Base-by-base conservation (phyloP, 1,140 invertebrate genomes). In the Phymastichus coffea region DNA sequence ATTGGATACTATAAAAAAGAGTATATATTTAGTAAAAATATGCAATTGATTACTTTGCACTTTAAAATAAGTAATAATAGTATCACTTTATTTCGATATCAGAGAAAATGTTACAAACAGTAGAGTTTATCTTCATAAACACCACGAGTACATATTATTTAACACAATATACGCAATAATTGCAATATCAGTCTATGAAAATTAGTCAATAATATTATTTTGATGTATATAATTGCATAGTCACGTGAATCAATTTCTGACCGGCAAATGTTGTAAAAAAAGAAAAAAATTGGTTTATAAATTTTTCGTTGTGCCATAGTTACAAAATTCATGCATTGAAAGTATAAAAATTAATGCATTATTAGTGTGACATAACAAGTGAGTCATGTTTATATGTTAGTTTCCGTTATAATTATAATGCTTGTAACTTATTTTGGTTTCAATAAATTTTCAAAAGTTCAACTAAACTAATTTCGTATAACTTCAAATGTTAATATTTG, bases 221-320 rank as follows among this genome's bases (percentile, higher is more conserved):
- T 60, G 8, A 12, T 61, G 59, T 61, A 55, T 41, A 61, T 51
- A 61, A 48, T 60, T 47, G 20, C 25, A 43, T 6, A 30, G 30
- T 49, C 28, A 43, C 10, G 43, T n/a, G n/a, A n/a, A 33, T 10
- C 38, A 25, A 22, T 46, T 63, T 55, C 19, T 37, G 4, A 46
- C 20, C n/a, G n/a, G 4, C 19, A 25, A 40, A 49, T 9, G 15
- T 38, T 40, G 52, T 44, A 47, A 55, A n/a, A n/a, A n/a, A n/a
- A n/a, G 40, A 40, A 51, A 15, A 37, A 53, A 61, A 28, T 15
- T 4, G 14, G 10, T 56, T 56, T 61, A 51, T 61, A 61, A 40
- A 68, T 66, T 61, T 48, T 56, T 17, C 25, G 17, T 54, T 35
- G 61, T 63, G 61, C 61, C 61, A 63, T 63, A 57, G 25, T 30